Evolutionary conservation across 2,888 invertebrate genomes (phyloP), one percentile per base, ranked within the genome.

Genomic region (Cataglyphis altisquamis): DNA sequence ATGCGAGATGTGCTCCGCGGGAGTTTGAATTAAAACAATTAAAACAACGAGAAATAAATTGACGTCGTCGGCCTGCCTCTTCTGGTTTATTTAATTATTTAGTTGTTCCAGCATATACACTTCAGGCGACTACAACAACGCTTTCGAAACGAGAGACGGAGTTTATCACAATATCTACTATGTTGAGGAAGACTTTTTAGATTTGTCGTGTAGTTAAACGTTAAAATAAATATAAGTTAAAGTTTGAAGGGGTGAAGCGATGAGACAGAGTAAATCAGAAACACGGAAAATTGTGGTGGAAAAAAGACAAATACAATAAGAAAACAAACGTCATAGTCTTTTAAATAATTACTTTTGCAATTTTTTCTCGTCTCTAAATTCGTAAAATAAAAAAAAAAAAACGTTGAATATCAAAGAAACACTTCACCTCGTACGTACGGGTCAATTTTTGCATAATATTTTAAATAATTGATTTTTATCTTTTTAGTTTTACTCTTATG

Each of bases 321-420:
- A 67, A 84, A 78, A 82, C 73, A 81, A 85, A 83, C 25, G 68
- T 60, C 60, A 74, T 62, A 83, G 77, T 86, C 66, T 73, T 73
- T 84, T 84, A 84, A 90, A 90, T 91, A 89, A 91, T 87, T 87
- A 83, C 75, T 87, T 86, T 62, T 64, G 15, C 21, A 21, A 12
- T 18, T n/a, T 32, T 10, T 39, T 32, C 45, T 60, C 45, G 29
- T 68, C 41, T 57, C 10, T 5, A 9, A 18, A 15, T 29, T 48
- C 6, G n/a, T n/a, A 1, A 29, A 67, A 57, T 57, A 21, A 8
- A 57, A 29, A 15, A 18, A 63, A 64, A 25, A 25, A 25, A 25
- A 39, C 15, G 3, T 1, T 21, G 12, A 29, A 77, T 66, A 63
- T 41, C 10, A 0, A n/a, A 52, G n/a, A 32, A 15, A 55, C 8